A percentile compares a stretch with the other conserved stretches of the same genome.
Conservation (phyloP, 2,888 invertebrate genomes). For the Himalopsyche japonica region DNA sequence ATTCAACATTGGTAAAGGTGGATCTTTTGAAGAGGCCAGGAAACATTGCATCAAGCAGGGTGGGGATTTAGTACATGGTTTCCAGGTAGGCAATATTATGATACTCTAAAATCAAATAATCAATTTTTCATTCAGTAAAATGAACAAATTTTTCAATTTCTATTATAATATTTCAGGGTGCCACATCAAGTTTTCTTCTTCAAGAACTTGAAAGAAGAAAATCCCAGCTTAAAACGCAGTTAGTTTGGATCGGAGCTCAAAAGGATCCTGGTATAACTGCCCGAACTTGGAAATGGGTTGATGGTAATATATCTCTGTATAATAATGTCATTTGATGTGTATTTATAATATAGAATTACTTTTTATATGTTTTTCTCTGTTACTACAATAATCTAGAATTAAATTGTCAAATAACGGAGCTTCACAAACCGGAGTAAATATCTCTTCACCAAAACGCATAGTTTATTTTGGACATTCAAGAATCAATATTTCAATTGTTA, state of each 20-base stretch:
- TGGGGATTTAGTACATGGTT: constrained; percentile 72
- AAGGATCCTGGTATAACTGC: constrained; percentile 83
- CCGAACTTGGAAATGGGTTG: constrained; percentile 88
- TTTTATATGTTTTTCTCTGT: too few relatives aligned
- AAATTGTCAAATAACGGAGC: too few relatives aligned
- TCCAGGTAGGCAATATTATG: constrained; percentile 55
- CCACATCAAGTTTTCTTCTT: constrained; percentile 69
- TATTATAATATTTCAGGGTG: constrained; percentile 51
- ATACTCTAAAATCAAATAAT: background rate
- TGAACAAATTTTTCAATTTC: constrained; percentile 6
- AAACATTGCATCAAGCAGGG: constrained; percentile 74
- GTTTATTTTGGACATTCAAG: too few relatives aligned
- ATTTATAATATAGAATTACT: too few relatives aligned
- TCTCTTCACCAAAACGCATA: too few relatives aligned
- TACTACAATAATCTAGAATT: too few relatives aligned
- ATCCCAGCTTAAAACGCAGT: constrained; percentile 76
- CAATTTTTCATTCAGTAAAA: background rate
- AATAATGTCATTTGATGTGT: too few relatives aligned
- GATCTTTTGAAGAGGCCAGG: constrained; percentile 80
- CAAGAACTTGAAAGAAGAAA: constrained; percentile 82
- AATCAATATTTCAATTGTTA: too few relatives aligned
- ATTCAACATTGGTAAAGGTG: constrained; percentile 80
- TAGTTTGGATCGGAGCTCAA: constrained; percentile 91
- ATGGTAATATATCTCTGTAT: constrained; percentile 62
- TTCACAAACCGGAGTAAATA: too few relatives aligned